Evolutionary conservation across 2,888 invertebrate genomes (phyloP).

Genomic region (Rapana venosa): DNA sequence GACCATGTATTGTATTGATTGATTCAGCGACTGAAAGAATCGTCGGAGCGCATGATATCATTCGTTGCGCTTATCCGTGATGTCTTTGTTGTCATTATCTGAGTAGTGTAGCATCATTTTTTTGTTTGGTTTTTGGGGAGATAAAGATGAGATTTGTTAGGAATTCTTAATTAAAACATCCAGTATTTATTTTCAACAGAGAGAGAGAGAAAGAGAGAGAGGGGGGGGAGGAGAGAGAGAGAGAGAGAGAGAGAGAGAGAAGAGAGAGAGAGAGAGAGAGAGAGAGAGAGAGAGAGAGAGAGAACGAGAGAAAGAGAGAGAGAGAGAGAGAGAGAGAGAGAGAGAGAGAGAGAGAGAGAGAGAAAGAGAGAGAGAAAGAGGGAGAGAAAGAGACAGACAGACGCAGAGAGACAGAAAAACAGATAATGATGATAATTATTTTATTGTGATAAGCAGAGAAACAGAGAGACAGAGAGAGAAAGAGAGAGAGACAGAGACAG

Average conservation of each 20-base stretch:
- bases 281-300: neutral
- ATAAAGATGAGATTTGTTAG: too few relatives aligned
- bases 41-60: too few relatives aligned
- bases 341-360: conserved; percentile 9
- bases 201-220: conserved; percentile 31
- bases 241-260: neutral
- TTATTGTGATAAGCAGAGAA: neutral
- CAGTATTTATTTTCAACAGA: neutral
- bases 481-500: too few relatives aligned
- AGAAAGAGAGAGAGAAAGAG: neutral
- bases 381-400: neutral
- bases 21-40: too few relatives aligned
- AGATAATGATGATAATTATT: too few relatives aligned
- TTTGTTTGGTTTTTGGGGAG: too few relatives aligned
- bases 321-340: conserved; percentile 32
- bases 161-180: too few relatives aligned
- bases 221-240: conserved; percentile 19
- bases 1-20: too few relatives aligned
- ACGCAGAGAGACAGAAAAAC: neutral
- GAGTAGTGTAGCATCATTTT: too few relatives aligned
- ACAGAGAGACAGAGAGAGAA: too few relatives aligned
- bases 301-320: conserved; percentile 22
- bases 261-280: neutral
- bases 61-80: too few relatives aligned
- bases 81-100: too few relatives aligned